These are phyloP conservation scores for Ammodytes dubius DNA, from an alignment of 2,113 vertebrate species.

Conservation along the genomic window DNA sequence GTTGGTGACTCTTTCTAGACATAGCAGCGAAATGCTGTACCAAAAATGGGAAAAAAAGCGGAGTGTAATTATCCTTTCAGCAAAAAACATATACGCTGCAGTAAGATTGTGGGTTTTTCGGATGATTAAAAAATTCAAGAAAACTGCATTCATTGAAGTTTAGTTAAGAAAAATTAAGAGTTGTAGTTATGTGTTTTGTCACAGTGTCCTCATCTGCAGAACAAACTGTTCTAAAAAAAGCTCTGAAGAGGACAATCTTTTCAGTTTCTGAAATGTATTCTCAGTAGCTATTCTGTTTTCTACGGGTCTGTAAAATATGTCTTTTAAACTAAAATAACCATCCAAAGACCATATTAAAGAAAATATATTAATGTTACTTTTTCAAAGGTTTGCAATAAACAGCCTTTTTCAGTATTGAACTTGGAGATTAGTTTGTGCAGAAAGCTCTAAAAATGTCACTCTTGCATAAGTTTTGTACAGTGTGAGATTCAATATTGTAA, in stretches of 20 bases:
- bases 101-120: not conserved
- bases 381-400: not conserved
- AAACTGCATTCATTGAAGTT: not conserved
- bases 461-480: not conserved
- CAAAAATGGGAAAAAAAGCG: conserved; percentile 11
- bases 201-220: not conserved
- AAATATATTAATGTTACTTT: not conserved
- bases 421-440: not conserved
- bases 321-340: not conserved
- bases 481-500: not conserved
- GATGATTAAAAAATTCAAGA: not conserved
- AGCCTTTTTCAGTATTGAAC: not conserved
- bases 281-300: conserved; percentile 11
- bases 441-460: not conserved
- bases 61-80: not conserved
- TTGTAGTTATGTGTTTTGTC: not conserved
- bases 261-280: not conserved
- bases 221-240: not conserved
- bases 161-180: conserved; percentile 4
- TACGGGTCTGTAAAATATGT: not conserved
- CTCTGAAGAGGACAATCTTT: not conserved
- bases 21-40: not conserved
- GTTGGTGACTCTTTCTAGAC: not conserved
- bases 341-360: not conserved
- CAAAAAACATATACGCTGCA: not conserved